Evolutionary conservation across 2,797 vertebrate species (phyloP), one percentile per base, ranked within the genome.

Genomic region (Parauchenoglanis ngamensis): DNA sequence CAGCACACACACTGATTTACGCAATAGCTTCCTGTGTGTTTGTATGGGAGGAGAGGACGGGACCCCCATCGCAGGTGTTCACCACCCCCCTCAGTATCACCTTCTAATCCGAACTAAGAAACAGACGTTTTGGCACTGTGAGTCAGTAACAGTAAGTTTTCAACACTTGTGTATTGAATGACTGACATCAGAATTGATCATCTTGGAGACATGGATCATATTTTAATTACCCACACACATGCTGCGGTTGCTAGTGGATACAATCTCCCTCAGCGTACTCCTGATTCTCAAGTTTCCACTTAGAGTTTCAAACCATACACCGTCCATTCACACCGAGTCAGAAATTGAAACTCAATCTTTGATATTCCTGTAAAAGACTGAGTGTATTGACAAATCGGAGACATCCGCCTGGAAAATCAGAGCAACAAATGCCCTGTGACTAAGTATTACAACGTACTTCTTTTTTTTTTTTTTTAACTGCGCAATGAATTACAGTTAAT

Each of bases 101-200:
- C 44, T 65, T 63, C 21, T 87, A 21, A 52, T 10, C 46, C n/a
- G 15, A 79, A n/a, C 31, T 67, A 21, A 56, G 59, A 10, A 54
- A 17, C n/a, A 28, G 35, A 75, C 40, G n/a, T 83, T 46, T 35
- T 83, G 54, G 79, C 28, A 40, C 67, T 44, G 11, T 87, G n/a
- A 28, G 28, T 31, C 72, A 76, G 67, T 23, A 59, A 15, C 28
- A 49, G 59, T 63, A n/a, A 5, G 54, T 19, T 4, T 21, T 40
- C 3, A 40, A 78, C 17, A 11, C 28, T 56, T 56, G 52, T 84
- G 52, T 84, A 44, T 52, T 25, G 3, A 63, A 19, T 67, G 80
- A 77, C 79, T 77, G n/a, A 56, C 52, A 28, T 67, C 46, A 56
- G 70, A 54, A 83, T 28, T 19, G 35, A n/a, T 83, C 4, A 23